Evolutionary conservation across 2,888 invertebrate genomes (phyloP).

Genomic region (Netelia melanura): DNA sequence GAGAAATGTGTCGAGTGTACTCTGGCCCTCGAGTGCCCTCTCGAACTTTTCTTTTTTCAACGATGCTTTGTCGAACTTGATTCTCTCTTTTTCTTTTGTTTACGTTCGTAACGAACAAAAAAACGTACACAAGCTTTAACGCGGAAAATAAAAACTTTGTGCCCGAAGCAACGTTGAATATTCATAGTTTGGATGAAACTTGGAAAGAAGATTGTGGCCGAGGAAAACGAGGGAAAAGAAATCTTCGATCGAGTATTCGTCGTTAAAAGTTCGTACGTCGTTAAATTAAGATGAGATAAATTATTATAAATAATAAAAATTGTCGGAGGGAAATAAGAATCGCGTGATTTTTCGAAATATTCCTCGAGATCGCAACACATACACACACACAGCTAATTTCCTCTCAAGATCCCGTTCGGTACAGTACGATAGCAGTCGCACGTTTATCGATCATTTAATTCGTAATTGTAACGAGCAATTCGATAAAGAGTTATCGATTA

Average conservation of each 20-base stretch:
- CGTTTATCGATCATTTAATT: constrained; percentile 37
- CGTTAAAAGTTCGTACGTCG: background rate
- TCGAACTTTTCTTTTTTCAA: background rate
- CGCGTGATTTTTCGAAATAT: constrained; percentile 36
- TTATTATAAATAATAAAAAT: constrained; percentile 21
- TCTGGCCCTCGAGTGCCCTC: constrained; percentile 37
- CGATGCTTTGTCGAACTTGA: constrained; percentile 6
- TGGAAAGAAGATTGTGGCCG: background rate
- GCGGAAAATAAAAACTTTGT: constrained; percentile 9
- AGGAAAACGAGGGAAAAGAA: background rate
- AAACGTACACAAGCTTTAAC: constrained; percentile 2
- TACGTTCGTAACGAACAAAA: background rate
- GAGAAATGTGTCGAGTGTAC: constrained; percentile 27
- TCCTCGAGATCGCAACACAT: constrained; percentile 44
- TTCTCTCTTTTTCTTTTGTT: background rate
- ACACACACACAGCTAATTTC: constrained; percentile 70
- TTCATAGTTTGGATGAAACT: background rate
- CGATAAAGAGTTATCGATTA: background rate
- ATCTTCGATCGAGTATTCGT: background rate
- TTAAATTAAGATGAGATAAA: background rate
- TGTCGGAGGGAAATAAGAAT: constrained; percentile 13
- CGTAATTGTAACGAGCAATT: background rate
- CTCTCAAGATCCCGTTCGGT: constrained; percentile 76
- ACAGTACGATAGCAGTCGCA: constrained; percentile 59
- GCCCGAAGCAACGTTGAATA: constrained; percentile 5